Evolutionary conservation across 2,888 invertebrate species (phyloP), one percentile per base, ranked within the genome.

Genomic region (Perithous albicinctus): DNA sequence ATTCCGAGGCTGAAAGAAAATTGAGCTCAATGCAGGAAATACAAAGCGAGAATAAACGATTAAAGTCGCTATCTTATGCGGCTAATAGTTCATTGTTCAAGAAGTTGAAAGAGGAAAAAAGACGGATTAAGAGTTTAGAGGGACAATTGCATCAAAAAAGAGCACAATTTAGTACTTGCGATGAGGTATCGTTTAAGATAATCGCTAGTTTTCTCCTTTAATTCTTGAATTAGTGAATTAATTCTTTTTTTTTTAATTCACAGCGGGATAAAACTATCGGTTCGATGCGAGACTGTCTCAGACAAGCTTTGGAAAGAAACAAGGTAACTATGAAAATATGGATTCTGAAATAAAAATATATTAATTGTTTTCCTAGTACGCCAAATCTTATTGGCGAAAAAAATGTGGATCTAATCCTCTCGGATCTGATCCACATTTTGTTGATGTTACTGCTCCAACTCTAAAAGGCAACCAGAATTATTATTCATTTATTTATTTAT

Each of bases 21-120:
- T 63, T 90, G 7, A 86, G 12, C 32, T 70, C 73, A 2, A 84
- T 90, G 87, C 86, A 88, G 38, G 87, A 87, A 61, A 23, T 87
- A 2, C 67, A 82, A 56, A 85, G 80, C 29, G 90, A 91, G 20
- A 90, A 89, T 67, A 88, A 87, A 41, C 81, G 86, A 2, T 80
- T 90, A 12, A 89, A 85, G 78, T 84, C 83, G 0, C 82, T 89
- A 1, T 88, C 86, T 0, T 85, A 86, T 5, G 86, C 87, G 15
- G 88, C 88, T 0, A 91, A 90, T 29, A 86, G 80, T 43, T 83
- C 87, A 6, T 77, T 90, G 10, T 84, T 91, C 8, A 87, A 86
- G 5, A 88, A 85, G 56, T 79, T 91, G 12, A 81, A 84, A 3
- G 87, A 88, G 48, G 89, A 90, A 18, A 90, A 88, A 75, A 63